Percentiles rank a stretch among this genome's conserved stretches.
Conservation (phyloP, 2,797 vertebrate species). For the Poeciliopsis gracilis region DNA sequence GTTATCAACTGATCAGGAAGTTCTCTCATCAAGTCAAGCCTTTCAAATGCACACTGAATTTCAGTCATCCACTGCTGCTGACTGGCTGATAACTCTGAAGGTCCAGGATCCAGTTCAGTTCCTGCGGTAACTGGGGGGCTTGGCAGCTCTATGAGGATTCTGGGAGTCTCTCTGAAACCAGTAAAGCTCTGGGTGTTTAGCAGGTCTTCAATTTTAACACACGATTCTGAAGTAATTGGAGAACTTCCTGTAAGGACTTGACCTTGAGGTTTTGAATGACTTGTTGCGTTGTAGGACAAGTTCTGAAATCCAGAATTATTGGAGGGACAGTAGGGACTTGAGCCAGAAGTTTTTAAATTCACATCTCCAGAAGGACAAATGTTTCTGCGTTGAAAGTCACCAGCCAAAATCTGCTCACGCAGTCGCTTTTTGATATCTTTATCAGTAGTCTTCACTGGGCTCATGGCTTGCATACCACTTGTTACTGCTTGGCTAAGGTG, state of each 20-base stretch:
- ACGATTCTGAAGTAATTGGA: slow-evolving; percentile 11
- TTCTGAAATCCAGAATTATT: slow-evolving; percentile 39
- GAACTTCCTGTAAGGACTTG: slow-evolving; percentile 27
- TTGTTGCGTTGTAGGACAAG: slow-evolving; percentile 34
- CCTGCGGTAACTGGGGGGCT: slow-evolving; percentile 17
- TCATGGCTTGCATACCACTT: slow-evolving; percentile 26
- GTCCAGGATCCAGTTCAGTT: slow-evolving; percentile 49
- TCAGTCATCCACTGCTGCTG: slow-evolving; percentile 84
- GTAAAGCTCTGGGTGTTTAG: slow-evolving; percentile 60
- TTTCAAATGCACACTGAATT: slow-evolving; percentile 88
- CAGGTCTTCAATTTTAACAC: slow-evolving; percentile 42
- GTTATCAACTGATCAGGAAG: slow-evolving; percentile 38
- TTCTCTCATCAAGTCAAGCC: slow-evolving; percentile 85
- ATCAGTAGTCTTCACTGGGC: slow-evolving; percentile 55
- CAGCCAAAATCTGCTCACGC: slow-evolving; percentile 81
- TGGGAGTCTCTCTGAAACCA: slow-evolving; percentile 52
- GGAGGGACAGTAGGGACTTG: slow-evolving; percentile 27
- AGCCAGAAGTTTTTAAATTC: slow-evolving; percentile 48
- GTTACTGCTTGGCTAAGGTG: slow-evolving; percentile 32
- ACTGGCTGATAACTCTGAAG: slow-evolving; percentile 64
- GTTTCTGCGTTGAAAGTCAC: slow-evolving; percentile 74
- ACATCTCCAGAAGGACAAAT: slow-evolving; percentile 41
- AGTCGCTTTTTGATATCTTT: slow-evolving; percentile 79
- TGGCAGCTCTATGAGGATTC: slow-evolving; percentile 18
- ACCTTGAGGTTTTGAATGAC: slow-evolving; percentile 25